phyloP scores from a whole-genome alignment of 2,888 invertebrate species.

The Acanthosepion lycidas region DNA sequence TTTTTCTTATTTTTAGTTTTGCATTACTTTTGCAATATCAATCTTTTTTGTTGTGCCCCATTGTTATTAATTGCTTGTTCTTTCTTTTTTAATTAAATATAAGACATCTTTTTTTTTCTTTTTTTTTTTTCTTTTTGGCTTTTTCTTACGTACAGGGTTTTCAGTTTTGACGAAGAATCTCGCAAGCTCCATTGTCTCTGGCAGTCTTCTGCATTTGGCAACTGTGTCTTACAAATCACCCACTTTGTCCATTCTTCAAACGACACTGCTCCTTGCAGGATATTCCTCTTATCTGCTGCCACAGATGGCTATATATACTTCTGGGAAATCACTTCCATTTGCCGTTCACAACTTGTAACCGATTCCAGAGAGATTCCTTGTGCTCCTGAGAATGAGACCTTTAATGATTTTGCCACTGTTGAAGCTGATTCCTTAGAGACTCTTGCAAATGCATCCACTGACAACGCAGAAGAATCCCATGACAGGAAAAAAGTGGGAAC shows the following conservation, averaged over 20 bases:
- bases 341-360: background rate
- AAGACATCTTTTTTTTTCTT: background rate
- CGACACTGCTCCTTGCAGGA: background rate
- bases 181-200: constrained; percentile 58
- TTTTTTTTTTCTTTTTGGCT: constrained; percentile 48
- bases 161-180: constrained; percentile 59
- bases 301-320: constrained; percentile 84
- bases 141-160: constrained; percentile 56
- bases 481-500: background rate
- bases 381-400: background rate
- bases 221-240: constrained; percentile 82
- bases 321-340: constrained; percentile 78
- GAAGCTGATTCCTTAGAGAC: background rate
- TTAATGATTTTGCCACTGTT: background rate
- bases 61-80: no score
- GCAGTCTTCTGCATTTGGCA: constrained; percentile 77
- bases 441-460: background rate
- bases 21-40: no score
- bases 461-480: background rate
- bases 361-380: background rate
- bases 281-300: constrained; percentile 79
- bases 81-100: no score
- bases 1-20: no score
- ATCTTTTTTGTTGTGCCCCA: no score
- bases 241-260: constrained; percentile 65